phyloP scores from a whole-genome alignment of 2,888 invertebrate genomes.

The Volucella zonaria region DNA sequence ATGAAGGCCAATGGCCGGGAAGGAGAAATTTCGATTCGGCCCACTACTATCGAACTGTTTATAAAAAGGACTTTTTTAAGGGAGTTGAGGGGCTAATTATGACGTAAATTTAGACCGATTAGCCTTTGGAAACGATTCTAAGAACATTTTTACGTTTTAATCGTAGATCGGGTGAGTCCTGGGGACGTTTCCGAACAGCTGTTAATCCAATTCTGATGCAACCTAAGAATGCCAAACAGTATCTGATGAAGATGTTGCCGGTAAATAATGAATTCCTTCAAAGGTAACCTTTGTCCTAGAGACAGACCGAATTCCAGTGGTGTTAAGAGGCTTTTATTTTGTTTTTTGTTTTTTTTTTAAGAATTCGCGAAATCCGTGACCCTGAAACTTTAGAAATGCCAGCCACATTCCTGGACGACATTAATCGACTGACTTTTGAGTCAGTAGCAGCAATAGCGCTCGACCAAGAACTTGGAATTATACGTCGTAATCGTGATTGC shows the following conservation, averaged over 20 bases:
- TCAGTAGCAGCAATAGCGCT: conserved; percentile 82
- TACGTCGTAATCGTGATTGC: conserved; percentile 71
- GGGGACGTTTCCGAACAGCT: conserved; percentile 86
- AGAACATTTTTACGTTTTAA: background rate
- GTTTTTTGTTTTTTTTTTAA: conserved; percentile 74
- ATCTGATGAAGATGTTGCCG: conserved; percentile 82
- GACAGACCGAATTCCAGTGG: conserved; percentile 84
- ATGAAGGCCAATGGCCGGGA: conserved; percentile 72
- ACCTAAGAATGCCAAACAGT: conserved; percentile 84
- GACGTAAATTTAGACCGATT: conserved; percentile 26
- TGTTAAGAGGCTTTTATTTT: no score
- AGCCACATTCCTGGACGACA: conserved; percentile 83
- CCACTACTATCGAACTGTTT: conserved; percentile 79
- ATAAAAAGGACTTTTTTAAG: conserved; percentile 77
- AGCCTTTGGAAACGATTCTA: background rate
- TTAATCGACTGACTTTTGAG: conserved; percentile 85
- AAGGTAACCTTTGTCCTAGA: conserved; percentile 78
- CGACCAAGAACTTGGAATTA: conserved; percentile 79
- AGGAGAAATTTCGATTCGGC: conserved; percentile 80
- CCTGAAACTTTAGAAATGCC: conserved; percentile 80
- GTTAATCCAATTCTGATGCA: conserved; percentile 87
- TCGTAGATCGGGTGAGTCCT: conserved; percentile 85
- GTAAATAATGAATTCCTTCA: conserved; percentile 79
- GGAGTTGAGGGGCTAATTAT: conserved; percentile 73
- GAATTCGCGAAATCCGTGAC: conserved; percentile 79